phyloP scores from a whole-genome alignment of 2,797 vertebrate species.

The Lutjanus campechanus region DNA sequence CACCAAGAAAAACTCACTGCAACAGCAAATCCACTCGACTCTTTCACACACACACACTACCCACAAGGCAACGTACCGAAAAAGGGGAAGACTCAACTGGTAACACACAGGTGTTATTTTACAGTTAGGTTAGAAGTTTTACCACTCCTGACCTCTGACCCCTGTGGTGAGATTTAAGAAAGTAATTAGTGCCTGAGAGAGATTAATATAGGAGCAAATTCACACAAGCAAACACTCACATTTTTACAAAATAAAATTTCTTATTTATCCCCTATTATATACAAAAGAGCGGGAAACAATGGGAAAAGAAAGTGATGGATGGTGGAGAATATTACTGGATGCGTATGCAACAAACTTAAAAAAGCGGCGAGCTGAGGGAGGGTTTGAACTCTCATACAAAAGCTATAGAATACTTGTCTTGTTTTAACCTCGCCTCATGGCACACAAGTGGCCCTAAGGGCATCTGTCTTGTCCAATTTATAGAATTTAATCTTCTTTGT shows the following conservation, averaged over 20 bases:
- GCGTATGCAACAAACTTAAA: neutral
- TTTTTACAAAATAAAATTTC: slow-evolving; percentile 11
- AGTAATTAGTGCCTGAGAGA: neutral
- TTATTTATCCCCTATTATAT: neutral
- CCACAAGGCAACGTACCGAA: no score
- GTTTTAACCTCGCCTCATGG: slow-evolving; percentile 1
- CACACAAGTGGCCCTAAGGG: neutral
- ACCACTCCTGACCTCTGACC: neutral
- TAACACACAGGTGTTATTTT: neutral
- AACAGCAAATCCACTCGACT: no score
- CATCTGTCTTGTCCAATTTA: slow-evolving; percentile 19
- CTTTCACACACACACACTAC: no score
- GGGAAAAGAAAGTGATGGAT: neutral
- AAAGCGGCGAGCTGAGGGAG: no score
- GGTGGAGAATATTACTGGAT: neutral
- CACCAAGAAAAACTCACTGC: no score
- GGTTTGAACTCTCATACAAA: slow-evolving; percentile 4
- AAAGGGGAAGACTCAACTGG: no score
- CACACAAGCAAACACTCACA: neutral
- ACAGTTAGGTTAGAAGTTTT: neutral
- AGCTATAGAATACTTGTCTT: neutral
- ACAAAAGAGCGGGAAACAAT: neutral
- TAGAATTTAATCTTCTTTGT: slow-evolving; percentile 9
- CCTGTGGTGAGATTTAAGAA: slow-evolving; percentile 7
- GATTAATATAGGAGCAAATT: neutral